These are phyloP conservation scores for Sterrhoptilus dennistouni DNA, from an alignment of 2,113 vertebrate genomes.

Conservation along the genomic window DNA sequence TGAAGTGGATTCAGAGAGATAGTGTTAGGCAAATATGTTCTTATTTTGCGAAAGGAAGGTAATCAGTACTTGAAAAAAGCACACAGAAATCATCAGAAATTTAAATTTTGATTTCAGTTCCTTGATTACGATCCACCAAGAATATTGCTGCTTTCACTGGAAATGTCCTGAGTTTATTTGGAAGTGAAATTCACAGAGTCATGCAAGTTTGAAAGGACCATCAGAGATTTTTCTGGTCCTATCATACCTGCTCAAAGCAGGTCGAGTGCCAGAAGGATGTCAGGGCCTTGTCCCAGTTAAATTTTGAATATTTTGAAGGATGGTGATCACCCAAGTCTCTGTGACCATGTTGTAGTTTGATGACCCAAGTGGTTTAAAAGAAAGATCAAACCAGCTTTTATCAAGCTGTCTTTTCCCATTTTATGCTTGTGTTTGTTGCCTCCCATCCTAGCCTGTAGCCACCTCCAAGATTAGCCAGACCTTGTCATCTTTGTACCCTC, in stretches of 20 bases:
- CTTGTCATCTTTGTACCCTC: not conserved
- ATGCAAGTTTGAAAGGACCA: not conserved
- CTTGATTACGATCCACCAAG: not conserved
- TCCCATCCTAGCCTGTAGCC: not conserved
- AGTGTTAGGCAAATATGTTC: not conserved
- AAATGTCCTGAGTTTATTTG: not conserved
- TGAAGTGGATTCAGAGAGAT: not conserved
- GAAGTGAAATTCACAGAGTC: not conserved
- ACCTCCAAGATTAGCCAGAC: not conserved
- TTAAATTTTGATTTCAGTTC: conserved; percentile 2
- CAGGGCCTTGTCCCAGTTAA: not conserved
- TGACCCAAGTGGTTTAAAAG: not conserved
- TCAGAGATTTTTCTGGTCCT: not conserved
- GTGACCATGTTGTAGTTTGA: rapidly evolving
- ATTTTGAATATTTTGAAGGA: not conserved
- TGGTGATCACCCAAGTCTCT: not conserved
- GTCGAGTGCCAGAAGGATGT: not conserved
- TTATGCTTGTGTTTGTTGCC: not conserved
- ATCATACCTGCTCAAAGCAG: not conserved
- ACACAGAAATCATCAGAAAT: conserved; percentile 19
- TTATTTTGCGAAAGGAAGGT: not conserved
- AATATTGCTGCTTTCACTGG: not conserved
- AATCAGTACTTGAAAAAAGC: not conserved
- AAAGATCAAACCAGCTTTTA: not conserved
- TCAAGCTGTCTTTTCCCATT: not conserved